Base-by-base conservation (phyloP, 1,140 invertebrate species). In the Zaprionus kolodkinae region DNA sequence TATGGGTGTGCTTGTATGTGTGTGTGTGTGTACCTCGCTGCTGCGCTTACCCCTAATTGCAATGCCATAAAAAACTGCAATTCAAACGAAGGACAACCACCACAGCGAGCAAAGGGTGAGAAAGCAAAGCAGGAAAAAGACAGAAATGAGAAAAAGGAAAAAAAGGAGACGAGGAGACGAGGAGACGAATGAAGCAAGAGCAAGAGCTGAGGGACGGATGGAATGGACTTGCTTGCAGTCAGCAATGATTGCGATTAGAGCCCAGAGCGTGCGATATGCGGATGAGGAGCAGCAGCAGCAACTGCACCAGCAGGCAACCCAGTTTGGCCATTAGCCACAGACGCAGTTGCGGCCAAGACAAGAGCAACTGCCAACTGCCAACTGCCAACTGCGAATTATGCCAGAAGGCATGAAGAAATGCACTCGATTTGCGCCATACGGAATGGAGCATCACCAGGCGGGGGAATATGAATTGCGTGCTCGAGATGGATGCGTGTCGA, bases 41-140 rank as follows among this genome's bases (percentile, higher is more conserved):
- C 50, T 68, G 64, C 50, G 80, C 78, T 86, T 90, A 85, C 87
- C 87, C 90, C 91, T 91, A 91, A 91, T 91, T 91, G 90, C 83
- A 81, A 76, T 66, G 75, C 75, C 84, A 91, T 91, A 91, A 91
- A 91, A 89, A 91, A 90, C 63, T 91, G 86, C 86, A 91, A 91
- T 91, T 90, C 68, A 71, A 78, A 38, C 78, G 90, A 91, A 91
- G 90, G 90, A 91, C 90, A 89, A 79, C 68, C 79, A 79, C 69
- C 69, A 48, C 72, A 59, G 50, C 52, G 62, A 69, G 77, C 62
- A 52, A 68, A 69, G 68, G 57, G 59, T 76, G 71, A 50, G 43
- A 43, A 27, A 21, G 21, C 21, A 21, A 21, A 21, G 21, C 21
- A 21, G 21, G 21, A 21, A 21, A 21, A 21, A 9, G 38, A 48